A percentile compares a stretch with the other conserved stretches of the same genome.
phyloP scores from a whole-genome alignment of 2,113 vertebrate genomes.

The Pterophyllum scalare region DNA sequence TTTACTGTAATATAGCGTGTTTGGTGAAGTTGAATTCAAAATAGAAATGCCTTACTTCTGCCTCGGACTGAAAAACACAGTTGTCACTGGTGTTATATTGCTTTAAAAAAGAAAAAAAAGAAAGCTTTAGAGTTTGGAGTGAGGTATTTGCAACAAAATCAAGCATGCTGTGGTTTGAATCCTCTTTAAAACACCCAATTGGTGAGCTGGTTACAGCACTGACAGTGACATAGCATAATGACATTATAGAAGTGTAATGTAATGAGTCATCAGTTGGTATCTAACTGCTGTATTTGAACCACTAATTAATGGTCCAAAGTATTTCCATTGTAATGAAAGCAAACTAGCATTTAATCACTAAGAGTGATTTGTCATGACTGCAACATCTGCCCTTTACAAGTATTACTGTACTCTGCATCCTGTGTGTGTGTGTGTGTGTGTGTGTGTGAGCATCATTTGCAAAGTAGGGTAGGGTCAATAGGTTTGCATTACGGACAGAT shows the following conservation, averaged over 20 bases:
- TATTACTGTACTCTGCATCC: conserved; percentile 89
- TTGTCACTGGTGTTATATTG: background rate
- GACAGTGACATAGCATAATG: conserved; percentile 72
- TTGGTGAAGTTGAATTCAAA: background rate
- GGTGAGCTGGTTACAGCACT: background rate
- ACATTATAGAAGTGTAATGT: conserved; percentile 81
- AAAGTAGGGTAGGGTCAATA: conserved; percentile 18
- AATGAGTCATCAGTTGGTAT: conserved; percentile 84
- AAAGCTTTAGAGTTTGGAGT: too few relatives aligned
- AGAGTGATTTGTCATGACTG: conserved; percentile 95
- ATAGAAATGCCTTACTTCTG: background rate
- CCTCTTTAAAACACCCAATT: background rate
- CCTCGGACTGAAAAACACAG: background rate
- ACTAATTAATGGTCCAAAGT: conserved; percentile 98
- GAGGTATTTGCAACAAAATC: background rate
- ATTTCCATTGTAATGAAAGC: conserved; percentile 96
- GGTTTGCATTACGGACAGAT: conserved; percentile 17
- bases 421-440: conserved; percentile 4
- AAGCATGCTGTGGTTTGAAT: background rate
- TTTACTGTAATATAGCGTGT: background rate
- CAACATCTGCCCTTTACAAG: conserved; percentile 98
- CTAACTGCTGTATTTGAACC: conserved; percentile 85
- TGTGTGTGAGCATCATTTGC: conserved; percentile 24
- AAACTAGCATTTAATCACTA: conserved; percentile 99
- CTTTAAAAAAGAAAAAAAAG: background rate